Evolutionary conservation across 2,888 invertebrate genomes (phyloP).

Genomic region (Cosmopolites sordidus): DNA sequence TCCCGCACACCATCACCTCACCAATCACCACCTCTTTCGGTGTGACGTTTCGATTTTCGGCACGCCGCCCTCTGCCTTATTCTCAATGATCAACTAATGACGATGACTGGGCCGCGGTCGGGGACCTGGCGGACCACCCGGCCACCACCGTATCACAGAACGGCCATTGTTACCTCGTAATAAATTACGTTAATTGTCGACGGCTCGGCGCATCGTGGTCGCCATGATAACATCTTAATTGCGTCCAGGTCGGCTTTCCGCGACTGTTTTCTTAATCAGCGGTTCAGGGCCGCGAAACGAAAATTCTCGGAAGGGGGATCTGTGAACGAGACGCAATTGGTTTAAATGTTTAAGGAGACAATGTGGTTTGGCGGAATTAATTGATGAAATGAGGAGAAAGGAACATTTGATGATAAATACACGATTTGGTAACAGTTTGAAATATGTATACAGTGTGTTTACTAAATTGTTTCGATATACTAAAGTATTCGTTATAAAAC

Average conservation of each 20-base stretch:
- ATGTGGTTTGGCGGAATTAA: too few relatives aligned
- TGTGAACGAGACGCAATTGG: too few relatives aligned
- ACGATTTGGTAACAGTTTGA: too few relatives aligned
- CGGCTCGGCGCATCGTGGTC: conserved; percentile 48
- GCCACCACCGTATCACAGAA: conserved; percentile 49
- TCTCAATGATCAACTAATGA: conserved; percentile 48
- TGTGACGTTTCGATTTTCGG: neutral
- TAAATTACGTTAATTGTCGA: conserved; percentile 52
- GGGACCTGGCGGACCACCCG: conserved; percentile 44
- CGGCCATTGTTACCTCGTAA: conserved; percentile 50
- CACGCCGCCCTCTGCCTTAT: neutral
- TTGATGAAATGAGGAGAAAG: too few relatives aligned
- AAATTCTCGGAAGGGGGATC: too few relatives aligned
- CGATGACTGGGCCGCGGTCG: conserved; percentile 42
- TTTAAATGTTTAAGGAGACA: too few relatives aligned
- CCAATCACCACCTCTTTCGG: too few relatives aligned
- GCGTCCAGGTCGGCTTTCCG: conserved; percentile 44
- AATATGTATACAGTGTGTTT: too few relatives aligned
- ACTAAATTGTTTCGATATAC: too few relatives aligned
- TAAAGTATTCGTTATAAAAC: too few relatives aligned
- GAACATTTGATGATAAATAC: too few relatives aligned
- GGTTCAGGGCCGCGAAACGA: neutral
- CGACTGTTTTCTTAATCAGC: conserved; percentile 47
- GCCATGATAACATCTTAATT: conserved; percentile 51
- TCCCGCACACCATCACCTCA: too few relatives aligned